Evolutionary conservation across 2,113 vertebrate species (phyloP).

Genomic region (Microcebus griseorufus): DNA sequence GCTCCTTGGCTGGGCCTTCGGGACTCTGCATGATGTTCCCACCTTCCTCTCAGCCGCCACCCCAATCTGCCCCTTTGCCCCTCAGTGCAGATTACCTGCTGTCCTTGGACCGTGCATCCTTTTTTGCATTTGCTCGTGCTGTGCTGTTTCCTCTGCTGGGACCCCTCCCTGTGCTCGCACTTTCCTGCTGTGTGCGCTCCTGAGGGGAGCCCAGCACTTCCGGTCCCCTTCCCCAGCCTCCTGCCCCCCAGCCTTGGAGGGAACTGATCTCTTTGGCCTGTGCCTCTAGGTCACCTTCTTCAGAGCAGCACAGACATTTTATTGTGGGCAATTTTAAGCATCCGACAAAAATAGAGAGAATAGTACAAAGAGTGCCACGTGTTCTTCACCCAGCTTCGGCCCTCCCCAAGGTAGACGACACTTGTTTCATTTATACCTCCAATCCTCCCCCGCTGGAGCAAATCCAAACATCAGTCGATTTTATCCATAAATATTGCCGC

Average conservation of each 20-base stretch:
- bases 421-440: background rate
- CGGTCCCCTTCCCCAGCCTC: background rate
- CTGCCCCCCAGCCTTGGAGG: background rate
- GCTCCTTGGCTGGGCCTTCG: too few relatives aligned
- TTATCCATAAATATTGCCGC: background rate
- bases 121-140: background rate
- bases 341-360: background rate
- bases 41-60: background rate
- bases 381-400: background rate
- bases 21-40: background rate
- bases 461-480: background rate
- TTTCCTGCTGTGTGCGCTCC: background rate
- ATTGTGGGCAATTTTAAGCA: conserved; percentile 19
- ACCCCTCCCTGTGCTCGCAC: too few relatives aligned
- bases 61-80: background rate
- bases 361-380: background rate
- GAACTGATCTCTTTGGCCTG: background rate
- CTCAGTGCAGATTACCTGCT: background rate
- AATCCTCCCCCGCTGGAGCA: background rate
- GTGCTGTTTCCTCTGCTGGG: background rate
- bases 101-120: too few relatives aligned
- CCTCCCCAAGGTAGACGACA: background rate
- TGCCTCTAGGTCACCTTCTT: background rate
- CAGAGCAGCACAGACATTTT: background rate
- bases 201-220: background rate